Base-by-base conservation (phyloP, 2,113 vertebrate genomes). In the Orthochromis indermauri region DNA sequence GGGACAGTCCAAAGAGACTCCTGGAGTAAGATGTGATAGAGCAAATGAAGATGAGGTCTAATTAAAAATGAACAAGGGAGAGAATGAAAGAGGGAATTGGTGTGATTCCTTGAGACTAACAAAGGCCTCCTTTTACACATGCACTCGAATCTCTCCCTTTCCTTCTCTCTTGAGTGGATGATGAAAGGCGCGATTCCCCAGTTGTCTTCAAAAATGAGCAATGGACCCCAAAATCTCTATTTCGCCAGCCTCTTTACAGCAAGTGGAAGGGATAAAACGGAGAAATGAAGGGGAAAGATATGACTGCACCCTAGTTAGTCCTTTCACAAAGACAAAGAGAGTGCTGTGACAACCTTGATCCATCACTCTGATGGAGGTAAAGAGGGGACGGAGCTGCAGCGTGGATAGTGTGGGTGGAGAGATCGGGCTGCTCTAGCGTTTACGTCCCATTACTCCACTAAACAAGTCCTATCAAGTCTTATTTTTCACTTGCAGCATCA, bases 381-480 rank as follows among this genome's bases (percentile, higher is more conserved):
- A 90, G 85, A 87, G 63, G 81, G 63, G 90, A 82, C 51, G 40
- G 86, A 51, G 88, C 26, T 12, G 40, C 40, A 51, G 47, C 37
- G 83, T 85, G 83, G 85, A 92, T 87, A 7, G 80, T 17, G 89
- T 89, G 93, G 89, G 94, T 47, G 91, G 82, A 90, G 80, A 59
- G 80, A 90, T 86, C 84, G 82, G 91, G 88, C 90, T 61, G 85
- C 83, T 84, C 88, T 68, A 7, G 42, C 17, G 2, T 92, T 93
- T 92, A 91, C 91, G 91, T 92, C 90, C 88, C 91, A 94, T 94
- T 94, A 93, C 91, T 90, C 85, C 61, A 17, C 93, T 87, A 93
- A 95, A 95, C 90, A 94, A 92, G 82, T 88, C 84, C 90, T 13
- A 95, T 94, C 93, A 94, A 88, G 83, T 93, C 90, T 35, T 68